phyloP scores from a whole-genome alignment of 2,113 vertebrate genomes.

The Addax nasomaculatus region DNA sequence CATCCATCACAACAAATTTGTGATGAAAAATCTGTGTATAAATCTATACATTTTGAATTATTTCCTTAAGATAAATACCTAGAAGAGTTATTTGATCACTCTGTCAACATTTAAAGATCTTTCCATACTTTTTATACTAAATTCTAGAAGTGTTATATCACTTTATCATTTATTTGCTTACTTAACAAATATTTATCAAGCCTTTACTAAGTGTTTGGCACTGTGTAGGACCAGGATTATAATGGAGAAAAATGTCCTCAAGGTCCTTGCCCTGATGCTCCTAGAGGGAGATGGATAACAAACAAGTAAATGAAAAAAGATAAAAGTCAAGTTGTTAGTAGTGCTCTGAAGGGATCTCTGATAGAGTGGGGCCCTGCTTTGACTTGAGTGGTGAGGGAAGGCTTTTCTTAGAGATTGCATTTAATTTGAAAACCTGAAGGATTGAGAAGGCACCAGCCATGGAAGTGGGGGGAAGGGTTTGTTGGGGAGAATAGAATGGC shows the following conservation, averaged over 20 bases:
- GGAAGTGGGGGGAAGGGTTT: neutral
- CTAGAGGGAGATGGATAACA: neutral
- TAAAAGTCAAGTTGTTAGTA: neutral
- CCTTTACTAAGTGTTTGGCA: neutral
- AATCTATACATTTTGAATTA: neutral
- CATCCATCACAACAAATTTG: neutral
- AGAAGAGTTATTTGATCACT: neutral
- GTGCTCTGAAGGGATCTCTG: neutral
- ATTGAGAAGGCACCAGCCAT: neutral
- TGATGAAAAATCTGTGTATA: neutral
- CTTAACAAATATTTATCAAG: neutral
- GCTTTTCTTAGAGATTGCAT: neutral
- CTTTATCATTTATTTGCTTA: neutral
- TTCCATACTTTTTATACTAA: neutral
- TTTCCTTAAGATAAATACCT: neutral
- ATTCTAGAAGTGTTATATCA: neutral
- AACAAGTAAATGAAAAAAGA: neutral
- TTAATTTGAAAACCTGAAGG: neutral
- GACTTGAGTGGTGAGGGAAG: neutral
- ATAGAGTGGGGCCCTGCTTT: neutral
- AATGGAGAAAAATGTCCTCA: neutral
- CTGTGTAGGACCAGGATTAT: neutral
- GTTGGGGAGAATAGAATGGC: neutral
- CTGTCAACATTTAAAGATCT: slow-evolving; percentile 11
- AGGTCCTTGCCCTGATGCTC: neutral